Conservation (phyloP, 2,113 vertebrate species). For the Gavia stellata region DNA sequence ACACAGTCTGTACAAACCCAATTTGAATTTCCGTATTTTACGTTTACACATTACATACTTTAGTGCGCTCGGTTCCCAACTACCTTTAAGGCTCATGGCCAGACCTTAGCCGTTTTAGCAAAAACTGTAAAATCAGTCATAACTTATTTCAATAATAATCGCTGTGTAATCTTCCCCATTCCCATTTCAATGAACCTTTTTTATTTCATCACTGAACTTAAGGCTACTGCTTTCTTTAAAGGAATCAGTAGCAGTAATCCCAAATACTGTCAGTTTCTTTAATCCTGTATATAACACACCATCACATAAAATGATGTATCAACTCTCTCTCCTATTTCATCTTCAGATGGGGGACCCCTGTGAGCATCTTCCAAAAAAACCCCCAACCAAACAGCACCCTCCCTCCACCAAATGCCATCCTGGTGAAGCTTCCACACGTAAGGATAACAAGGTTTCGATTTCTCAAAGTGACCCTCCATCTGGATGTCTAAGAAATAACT, state of each 20-base stretch:
- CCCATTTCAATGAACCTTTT: not conserved
- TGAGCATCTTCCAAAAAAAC: not conserved
- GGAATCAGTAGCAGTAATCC: not conserved
- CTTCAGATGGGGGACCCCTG: not conserved
- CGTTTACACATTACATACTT: not conserved
- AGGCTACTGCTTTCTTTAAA: not conserved
- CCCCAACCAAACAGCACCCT: not conserved
- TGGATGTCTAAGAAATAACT: not conserved
- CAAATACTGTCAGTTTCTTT: not conserved
- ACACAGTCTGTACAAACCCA: not conserved
- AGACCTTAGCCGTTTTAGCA: not conserved
- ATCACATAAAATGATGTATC: not conserved
- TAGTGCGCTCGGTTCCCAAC: not conserved
- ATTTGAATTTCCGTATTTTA: not conserved
- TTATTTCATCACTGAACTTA: not conserved
- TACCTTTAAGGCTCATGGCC: not conserved
- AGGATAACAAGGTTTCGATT: not conserved
- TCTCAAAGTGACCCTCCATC: not conserved
- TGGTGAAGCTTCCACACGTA: not conserved
- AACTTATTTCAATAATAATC: not conserved
- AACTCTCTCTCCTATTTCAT: not conserved
- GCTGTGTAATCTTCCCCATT: not conserved
- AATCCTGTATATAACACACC: not conserved
- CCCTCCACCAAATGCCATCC: not conserved
- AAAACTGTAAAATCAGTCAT: not conserved